Percentiles rank a stretch among this genome's conserved stretches.
These are phyloP conservation scores for Tupaia tana DNA, from an alignment of 2,113 vertebrate genomes.

Conservation along the genomic window DNA sequence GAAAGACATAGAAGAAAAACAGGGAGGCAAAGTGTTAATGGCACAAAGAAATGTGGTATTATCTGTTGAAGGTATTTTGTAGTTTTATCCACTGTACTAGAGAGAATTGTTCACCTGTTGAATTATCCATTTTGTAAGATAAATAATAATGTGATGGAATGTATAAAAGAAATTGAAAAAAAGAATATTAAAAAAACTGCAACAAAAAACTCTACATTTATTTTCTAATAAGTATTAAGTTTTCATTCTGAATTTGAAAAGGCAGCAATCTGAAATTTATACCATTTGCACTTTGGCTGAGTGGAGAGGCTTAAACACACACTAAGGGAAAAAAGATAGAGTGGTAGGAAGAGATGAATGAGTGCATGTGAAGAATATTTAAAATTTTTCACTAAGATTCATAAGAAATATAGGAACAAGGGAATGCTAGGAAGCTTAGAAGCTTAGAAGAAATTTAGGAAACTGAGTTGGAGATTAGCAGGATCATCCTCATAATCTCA, in stretches of 20 bases:
- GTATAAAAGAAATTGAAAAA: too few relatives aligned
- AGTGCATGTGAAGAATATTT: background rate
- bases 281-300: background rate
- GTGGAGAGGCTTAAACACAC: background rate
- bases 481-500: background rate
- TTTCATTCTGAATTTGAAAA: background rate
- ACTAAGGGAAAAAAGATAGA: background rate
- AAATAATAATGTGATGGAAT: too few relatives aligned
- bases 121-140: too few relatives aligned
- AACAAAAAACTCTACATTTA: too few relatives aligned
- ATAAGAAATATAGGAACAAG: background rate
- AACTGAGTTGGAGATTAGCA: background rate
- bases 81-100: too few relatives aligned
- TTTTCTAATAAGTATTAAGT: too few relatives aligned
- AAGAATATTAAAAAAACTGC: too few relatives aligned
- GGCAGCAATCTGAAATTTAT: background rate
- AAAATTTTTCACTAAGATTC: background rate
- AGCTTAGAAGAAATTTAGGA: background rate
- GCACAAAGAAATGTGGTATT: too few relatives aligned
- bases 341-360: background rate
- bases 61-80: too few relatives aligned
- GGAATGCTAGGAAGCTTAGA: background rate
- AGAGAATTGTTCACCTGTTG: too few relatives aligned
- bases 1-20: too few relatives aligned
- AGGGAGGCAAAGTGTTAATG: too few relatives aligned